phyloP scores from a whole-genome alignment of 2,113 vertebrate species.

The Mobula birostris region DNA sequence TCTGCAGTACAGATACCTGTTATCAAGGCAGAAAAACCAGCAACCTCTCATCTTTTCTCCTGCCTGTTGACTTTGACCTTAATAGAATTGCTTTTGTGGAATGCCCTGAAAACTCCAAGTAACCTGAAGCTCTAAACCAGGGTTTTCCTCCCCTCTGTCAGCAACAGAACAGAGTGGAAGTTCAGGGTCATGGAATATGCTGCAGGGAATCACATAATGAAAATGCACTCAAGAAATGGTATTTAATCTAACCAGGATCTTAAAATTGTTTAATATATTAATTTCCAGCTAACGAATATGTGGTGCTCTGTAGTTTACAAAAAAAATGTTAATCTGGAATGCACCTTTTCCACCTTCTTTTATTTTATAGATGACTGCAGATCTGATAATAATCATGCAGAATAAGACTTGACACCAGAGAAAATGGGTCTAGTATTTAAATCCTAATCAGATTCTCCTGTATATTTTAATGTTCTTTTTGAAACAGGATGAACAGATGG shows the following conservation, averaged over 20 bases:
- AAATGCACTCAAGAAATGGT: background rate
- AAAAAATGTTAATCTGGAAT: background rate
- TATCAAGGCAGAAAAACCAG: background rate
- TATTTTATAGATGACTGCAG: background rate
- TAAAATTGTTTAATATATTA: background rate
- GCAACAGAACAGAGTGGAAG: background rate
- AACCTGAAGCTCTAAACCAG: background rate
- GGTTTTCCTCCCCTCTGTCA: background rate
- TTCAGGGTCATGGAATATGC: background rate
- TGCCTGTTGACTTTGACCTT: no score
- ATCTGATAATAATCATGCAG: background rate
- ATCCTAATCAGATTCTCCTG: background rate
- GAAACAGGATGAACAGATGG: slow-evolving; percentile 11
- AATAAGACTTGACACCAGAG: no score
- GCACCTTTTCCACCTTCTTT: background rate
- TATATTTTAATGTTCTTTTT: background rate
- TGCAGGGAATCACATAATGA: no score
- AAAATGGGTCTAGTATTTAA: background rate
- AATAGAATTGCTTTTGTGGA: background rate
- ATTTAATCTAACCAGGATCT: background rate
- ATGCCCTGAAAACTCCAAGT: background rate
- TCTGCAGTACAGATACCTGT: background rate
- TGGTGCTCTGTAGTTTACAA: background rate
- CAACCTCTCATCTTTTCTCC: background rate
- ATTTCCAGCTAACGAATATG: background rate